Base-by-base conservation (phyloP, 2,888 invertebrate genomes). In the Drosophila engyochracea region DNA sequence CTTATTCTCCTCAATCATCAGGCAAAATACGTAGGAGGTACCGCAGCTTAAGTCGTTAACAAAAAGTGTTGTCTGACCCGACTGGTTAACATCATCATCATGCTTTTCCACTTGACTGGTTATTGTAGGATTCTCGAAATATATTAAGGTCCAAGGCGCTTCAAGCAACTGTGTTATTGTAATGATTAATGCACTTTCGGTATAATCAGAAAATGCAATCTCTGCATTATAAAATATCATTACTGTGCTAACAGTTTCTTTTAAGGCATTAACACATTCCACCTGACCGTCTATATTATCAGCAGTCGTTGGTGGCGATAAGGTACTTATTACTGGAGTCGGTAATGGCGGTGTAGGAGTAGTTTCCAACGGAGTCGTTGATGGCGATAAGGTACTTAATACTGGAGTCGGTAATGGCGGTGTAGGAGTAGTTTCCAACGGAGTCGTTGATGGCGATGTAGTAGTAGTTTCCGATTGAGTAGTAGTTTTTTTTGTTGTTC, bases 21-120 rank as follows among this genome's bases (percentile, higher is more conserved):
- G 37, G 14, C 92, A 92, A 58, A 91, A 92, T 0, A 79, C 53
- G 41, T 90, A 91, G 0, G 78, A 12, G 7, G 71, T 44, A 44
- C 47, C 12, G 47, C 77, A 76, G 4, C n/a, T 53, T 7, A 92
- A 52, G 7, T 62, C 2, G 0, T 22, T 10, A 3, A 81, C 30
- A 1, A 1, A 62, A 49, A 44, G 57, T 10, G 0, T 82, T 63
- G 12, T 61, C 1, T 35, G 9, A n/a, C 9, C 35, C 0, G 53
- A 12, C 5, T 28, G 19, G 4, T 30, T 28, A 19, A n/a, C 22
- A 1, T 35, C 12, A 9, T 55, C n/a, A 9, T 19, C 35, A 31
- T 31, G 31, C 1, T 7, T 57, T 3, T 22, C 33, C 1, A 64
- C 6, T 41, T 31, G 25, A 30, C 9, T 47, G 7, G 39, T 37